These are phyloP conservation scores for Gymnocheta viridis DNA, from an alignment of 2,888 invertebrate genomes.

Conservation along the genomic window DNA sequence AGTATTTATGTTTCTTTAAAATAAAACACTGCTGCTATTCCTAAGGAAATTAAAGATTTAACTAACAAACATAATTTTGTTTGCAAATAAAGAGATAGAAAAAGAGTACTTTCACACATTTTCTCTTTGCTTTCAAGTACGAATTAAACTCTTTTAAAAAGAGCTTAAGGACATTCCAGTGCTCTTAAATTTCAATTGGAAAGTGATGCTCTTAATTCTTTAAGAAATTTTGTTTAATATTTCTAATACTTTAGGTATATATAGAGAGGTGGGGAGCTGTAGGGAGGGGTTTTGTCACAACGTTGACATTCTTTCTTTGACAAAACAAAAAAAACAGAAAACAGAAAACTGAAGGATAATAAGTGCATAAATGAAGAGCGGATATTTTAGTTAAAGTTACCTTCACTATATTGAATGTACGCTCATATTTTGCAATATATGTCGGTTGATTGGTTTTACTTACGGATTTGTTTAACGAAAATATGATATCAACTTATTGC, in stretches of 20 bases:
- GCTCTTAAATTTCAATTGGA: conserved; percentile 23
- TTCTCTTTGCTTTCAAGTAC: background rate
- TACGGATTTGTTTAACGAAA: background rate
- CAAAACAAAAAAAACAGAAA: background rate
- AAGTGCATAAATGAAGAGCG: background rate
- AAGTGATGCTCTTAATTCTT: background rate
- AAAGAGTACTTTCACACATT: background rate
- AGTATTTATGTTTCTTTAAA: background rate
- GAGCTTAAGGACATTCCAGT: conserved; percentile 23
- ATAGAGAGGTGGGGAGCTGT: too few relatives aligned
- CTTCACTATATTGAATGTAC: background rate
- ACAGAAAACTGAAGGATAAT: background rate
- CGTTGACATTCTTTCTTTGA: background rate
- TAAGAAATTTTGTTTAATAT: background rate
- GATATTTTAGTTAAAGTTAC: conserved; percentile 16
- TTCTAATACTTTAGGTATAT: too few relatives aligned
- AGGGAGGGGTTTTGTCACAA: background rate
- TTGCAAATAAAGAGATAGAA: background rate
- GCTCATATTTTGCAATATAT: background rate
- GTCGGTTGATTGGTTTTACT: background rate
- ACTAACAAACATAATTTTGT: background rate
- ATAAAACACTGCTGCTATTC: background rate
- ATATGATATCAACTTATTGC: background rate
- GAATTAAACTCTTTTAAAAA: background rate
- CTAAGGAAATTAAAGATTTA: background rate